phyloP scores from a whole-genome alignment of 2,888 invertebrate genomes.

The Idaea straminata region DNA sequence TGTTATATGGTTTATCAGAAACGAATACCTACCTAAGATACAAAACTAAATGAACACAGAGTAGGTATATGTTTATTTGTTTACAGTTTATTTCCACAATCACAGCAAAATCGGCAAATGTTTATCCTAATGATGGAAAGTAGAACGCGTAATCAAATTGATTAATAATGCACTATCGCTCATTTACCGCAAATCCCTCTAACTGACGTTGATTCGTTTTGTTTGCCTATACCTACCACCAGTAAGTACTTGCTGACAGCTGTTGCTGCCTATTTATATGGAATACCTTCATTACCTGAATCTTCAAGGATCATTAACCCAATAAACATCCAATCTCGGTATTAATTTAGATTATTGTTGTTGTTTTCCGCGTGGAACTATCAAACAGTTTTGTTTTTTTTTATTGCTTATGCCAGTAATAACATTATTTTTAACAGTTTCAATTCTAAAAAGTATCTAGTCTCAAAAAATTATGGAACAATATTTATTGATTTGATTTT shows the following conservation, averaged over 20 bases:
- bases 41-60: background rate
- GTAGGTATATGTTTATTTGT: background rate
- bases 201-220: background rate
- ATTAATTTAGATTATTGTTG: background rate
- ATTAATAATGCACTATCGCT: slow-evolving; percentile 2
- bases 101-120: background rate
- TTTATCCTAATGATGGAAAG: background rate
- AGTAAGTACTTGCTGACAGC: background rate
- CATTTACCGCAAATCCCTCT: slow-evolving; percentile 3
- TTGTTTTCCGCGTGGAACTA: background rate
- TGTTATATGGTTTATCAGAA: too few relatives aligned
- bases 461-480: background rate
- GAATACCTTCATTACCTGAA: background rate
- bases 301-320: slow-evolving; percentile 1
- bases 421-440: background rate
- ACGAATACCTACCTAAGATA: too few relatives aligned
- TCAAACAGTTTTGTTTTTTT: background rate
- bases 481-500: background rate
- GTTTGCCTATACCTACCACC: background rate
- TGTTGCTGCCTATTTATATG: background rate
- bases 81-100: background rate
- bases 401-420: background rate
- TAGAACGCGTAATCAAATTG: background rate
- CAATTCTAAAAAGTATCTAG: background rate
- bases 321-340: slow-evolving; percentile 3